A percentile compares a stretch with the other conserved stretches of the same genome.
These are phyloP conservation scores for Nymphalis io DNA, from an alignment of 1,140 invertebrate genomes.

Conservation along the genomic window DNA sequence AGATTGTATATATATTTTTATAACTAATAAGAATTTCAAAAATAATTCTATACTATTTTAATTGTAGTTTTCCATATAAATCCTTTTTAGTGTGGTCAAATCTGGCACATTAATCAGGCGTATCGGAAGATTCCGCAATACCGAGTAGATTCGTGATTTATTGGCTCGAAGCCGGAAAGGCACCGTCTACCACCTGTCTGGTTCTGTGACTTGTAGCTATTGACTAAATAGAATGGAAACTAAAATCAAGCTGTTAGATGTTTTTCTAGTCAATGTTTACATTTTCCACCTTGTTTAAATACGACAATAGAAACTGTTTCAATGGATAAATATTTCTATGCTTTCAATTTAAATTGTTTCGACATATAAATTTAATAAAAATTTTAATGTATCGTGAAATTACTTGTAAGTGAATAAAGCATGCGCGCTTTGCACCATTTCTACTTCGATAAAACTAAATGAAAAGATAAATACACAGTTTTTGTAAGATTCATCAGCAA, in stretches of 20 bases:
- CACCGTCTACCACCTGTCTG: slow-evolving; percentile 49
- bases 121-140: slow-evolving; percentile 48
- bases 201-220: slow-evolving; percentile 16
- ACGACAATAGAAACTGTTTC: background rate
- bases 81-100: slow-evolving; percentile 41
- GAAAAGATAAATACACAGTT: slow-evolving; percentile 7
- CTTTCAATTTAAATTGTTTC: background rate
- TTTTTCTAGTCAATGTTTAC: background rate
- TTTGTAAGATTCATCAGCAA: slow-evolving; percentile 26
- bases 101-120: slow-evolving; percentile 47
- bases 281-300: background rate
- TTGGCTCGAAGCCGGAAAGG: slow-evolving; percentile 44
- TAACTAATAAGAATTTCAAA: no score
- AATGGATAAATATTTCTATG: no score
- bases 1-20: no score
- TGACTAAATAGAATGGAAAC: slow-evolving; percentile 8
- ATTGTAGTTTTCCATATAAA: slow-evolving; percentile 35
- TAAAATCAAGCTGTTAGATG: background rate
- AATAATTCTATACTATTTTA: background rate
- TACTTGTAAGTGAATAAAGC: background rate
- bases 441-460: slow-evolving; percentile 3
- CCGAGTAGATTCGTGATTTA: slow-evolving; percentile 49
- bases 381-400: background rate
- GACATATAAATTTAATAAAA: background rate
- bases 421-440: background rate